Base-by-base conservation (phyloP, 2,113 vertebrate species). In the Hippopotamus amphibius region DNA sequence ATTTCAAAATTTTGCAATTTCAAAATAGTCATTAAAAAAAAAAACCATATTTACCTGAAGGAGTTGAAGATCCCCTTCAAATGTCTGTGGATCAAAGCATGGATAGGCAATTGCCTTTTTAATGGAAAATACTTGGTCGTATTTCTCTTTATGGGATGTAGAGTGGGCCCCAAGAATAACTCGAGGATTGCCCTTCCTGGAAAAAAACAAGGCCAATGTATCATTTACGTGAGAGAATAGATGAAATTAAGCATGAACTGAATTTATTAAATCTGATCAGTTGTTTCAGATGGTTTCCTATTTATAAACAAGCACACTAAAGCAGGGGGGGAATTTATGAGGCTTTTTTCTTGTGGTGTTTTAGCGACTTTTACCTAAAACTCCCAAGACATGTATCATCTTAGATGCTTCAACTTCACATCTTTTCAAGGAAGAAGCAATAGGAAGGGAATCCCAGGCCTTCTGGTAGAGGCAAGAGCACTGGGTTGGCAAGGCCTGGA, bases 81-180 rank as follows among this genome's bases (percentile, higher is more conserved):
- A 48, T 19, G 0, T 1, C 0, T 0, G 0, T 0, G 0, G 0
- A 10, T 11, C 0, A 12, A 95, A 98, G 71, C 15, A 28, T 1
- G 95, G 96, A 28, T 97, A 3, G 57, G 0, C 7, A 96, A 97
- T 50, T 0, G 0, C 0, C 26, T 92, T 97, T 59, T 14, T 30
- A 93, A 98, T 84, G n/a, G 0, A 0, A 84, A 98, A 96, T 55
- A 0, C 0, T 93, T 98, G 98, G 28, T 96, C 79, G 68, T 82
- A 26, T 74, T 2, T 88, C 92, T 98, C 97, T 0, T 0, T 11
- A 59, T 10, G 2, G 26, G 2, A 7, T 0, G 0, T 0, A 3
- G 97, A 98, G 95, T 98, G 98, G 82, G 90, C 94, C 90, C 98
- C 98, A 92, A 98, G 98, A 92, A 91, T 15, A 88, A 98, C 95